Evolutionary conservation across 2,113 vertebrate species (phyloP).

Genomic region (Gymnogyps californianus): DNA sequence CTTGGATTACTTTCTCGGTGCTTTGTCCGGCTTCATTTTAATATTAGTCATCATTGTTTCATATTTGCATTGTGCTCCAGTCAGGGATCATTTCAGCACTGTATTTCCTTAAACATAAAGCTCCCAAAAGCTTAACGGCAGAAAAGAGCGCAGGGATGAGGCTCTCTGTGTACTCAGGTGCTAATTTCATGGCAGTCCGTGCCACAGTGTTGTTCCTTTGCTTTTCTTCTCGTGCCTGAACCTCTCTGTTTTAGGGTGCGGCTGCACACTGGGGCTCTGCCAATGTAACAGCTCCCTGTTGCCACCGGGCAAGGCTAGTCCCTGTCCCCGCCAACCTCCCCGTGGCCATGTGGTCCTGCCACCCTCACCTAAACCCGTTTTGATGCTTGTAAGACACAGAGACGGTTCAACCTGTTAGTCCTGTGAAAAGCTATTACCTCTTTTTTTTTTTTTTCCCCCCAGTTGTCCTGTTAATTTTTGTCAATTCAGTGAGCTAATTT

Average conservation of each 20-base stretch:
- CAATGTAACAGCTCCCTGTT: not conserved
- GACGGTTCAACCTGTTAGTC: not conserved
- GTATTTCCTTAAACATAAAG: not conserved
- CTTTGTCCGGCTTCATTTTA: slow-evolving; percentile 27
- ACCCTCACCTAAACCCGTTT: not conserved
- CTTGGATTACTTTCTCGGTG: not conserved
- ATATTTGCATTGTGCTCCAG: not conserved
- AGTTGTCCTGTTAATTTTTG: not conserved
- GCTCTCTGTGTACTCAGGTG: not conserved
- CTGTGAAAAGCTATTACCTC: not conserved
- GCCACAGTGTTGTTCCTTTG: not conserved
- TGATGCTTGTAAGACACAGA: not conserved
- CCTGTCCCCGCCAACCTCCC: accelerated
- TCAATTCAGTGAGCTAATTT: not conserved
- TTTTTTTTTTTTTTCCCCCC: not conserved
- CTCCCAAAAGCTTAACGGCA: not conserved
- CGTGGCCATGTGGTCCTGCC: not conserved
- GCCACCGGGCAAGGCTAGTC: not conserved
- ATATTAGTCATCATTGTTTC: slow-evolving; percentile 18
- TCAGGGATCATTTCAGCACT: not conserved
- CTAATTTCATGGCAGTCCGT: not conserved
- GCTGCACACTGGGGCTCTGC: accelerated
- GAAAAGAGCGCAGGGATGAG: not conserved
- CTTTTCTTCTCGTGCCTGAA: not conserved
- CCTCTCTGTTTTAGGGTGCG: not conserved